These are phyloP conservation scores for Nephrocerus scutellatus DNA, from an alignment of 2,888 invertebrate species.

Conservation along the genomic window DNA sequence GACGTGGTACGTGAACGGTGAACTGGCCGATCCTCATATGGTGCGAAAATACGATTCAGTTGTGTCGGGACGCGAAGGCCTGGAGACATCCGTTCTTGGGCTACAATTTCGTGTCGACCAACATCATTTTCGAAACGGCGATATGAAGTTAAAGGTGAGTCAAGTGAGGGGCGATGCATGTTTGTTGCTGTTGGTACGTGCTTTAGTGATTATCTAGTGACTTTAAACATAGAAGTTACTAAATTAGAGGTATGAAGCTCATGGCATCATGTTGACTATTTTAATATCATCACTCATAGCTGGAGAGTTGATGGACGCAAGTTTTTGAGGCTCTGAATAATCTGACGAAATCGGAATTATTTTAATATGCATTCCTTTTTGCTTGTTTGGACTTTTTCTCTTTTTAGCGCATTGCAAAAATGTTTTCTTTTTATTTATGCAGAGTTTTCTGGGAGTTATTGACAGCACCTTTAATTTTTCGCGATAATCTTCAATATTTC, in stretches of 20 bases:
- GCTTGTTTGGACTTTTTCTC: background rate
- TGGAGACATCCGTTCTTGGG: slow-evolving; percentile 61
- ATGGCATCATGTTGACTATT: too few relatives aligned
- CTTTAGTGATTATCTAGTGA: too few relatives aligned
- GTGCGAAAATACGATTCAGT: slow-evolving; percentile 51
- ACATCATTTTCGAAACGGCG: slow-evolving; percentile 64
- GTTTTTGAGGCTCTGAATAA: background rate
- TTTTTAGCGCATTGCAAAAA: background rate
- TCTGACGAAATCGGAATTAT: background rate
- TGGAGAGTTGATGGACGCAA: too few relatives aligned
- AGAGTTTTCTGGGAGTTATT: too few relatives aligned
- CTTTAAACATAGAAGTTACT: too few relatives aligned
- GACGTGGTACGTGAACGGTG: slow-evolving; percentile 57
- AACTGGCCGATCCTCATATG: slow-evolving; percentile 47
- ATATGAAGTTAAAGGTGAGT: slow-evolving; percentile 62
- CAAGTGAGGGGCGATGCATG: too few relatives aligned
- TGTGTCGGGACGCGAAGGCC: slow-evolving; percentile 54
- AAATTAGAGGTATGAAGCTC: too few relatives aligned
- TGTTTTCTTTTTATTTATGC: background rate
- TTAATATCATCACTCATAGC: too few relatives aligned
- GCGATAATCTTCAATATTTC: too few relatives aligned
- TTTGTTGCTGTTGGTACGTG: too few relatives aligned
- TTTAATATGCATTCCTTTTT: background rate
- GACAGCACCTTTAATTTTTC: too few relatives aligned
- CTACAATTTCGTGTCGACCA: slow-evolving; percentile 61